A percentile compares a stretch with the other conserved stretches of the same genome.
phyloP scores from a whole-genome alignment of 2,797 vertebrate genomes.

The Tokudaia tokunoshimensis region DNA sequence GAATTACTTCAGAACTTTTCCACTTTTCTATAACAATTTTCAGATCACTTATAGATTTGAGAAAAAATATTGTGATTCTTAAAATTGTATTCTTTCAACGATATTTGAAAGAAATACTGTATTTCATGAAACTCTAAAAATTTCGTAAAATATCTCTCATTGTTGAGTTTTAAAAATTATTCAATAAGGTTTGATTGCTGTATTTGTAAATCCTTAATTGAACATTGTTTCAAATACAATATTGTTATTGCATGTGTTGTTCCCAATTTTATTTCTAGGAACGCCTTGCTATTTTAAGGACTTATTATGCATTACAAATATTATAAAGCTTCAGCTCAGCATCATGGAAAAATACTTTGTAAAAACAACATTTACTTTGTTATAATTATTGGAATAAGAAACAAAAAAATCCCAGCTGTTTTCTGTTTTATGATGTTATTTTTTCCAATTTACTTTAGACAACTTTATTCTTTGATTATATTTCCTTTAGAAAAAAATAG shows the following conservation, averaged over 20 bases:
- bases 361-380: conserved; percentile 9
- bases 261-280: conserved; percentile 10
- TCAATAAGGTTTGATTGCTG: not conserved
- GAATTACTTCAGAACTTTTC: not conserved
- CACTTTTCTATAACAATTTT: not conserved
- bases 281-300: not conserved
- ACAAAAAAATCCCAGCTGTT: not conserved
- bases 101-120: not conserved
- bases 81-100: not conserved
- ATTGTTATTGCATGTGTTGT: not conserved
- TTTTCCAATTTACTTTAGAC: conserved; percentile 18
- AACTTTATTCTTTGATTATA: conserved; percentile 54
- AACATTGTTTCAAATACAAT: not conserved
- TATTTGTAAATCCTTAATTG: not conserved
- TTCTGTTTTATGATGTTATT: not conserved
- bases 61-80: not conserved
- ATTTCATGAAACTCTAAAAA: not conserved
- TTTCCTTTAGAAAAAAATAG: conserved; percentile 47
- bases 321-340: conserved; percentile 22
- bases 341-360: not conserved
- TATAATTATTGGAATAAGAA: conserved; percentile 15
- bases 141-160: not conserved
- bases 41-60: not conserved
- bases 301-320: conserved; percentile 38
- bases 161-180: conserved; percentile 18